Percentiles rank a stretch among this genome's conserved stretches.
These are phyloP conservation scores for Lumbricus terrestris DNA, from an alignment of 2,888 invertebrate genomes.

Conservation along the genomic window DNA sequence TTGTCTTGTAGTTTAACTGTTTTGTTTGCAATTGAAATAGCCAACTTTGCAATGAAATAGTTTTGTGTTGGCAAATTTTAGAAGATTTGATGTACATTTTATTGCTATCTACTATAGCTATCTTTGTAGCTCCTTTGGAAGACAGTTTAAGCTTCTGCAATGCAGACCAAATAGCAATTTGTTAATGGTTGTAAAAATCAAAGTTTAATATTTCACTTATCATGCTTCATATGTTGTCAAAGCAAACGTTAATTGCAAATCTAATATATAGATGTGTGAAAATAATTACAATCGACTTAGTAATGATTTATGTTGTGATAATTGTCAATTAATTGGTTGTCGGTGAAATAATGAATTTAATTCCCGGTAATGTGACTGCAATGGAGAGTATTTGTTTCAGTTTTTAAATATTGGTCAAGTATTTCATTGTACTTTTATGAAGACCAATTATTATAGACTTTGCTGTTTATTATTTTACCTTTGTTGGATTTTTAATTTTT, in stretches of 20 bases:
- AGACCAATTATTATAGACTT: background rate
- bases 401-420: background rate
- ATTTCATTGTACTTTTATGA: background rate
- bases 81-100: too few relatives aligned
- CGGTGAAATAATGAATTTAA: background rate
- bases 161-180: background rate
- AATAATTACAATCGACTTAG: background rate
- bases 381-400: background rate
- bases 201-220: background rate
- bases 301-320: background rate
- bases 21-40: background rate
- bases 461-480: background rate
- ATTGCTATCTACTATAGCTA: too few relatives aligned
- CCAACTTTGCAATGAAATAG: background rate
- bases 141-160: slow-evolving; percentile 3
- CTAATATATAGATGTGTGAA: background rate
- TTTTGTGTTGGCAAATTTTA: background rate
- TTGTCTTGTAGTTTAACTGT: background rate
- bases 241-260: background rate
- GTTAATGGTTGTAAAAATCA: background rate
- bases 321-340: background rate
- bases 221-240: background rate
- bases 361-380: background rate
- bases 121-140: too few relatives aligned
- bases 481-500: background rate